Percentiles rank a stretch among this genome's conserved stretches.
Evolutionary conservation across 2,113 vertebrate species (phyloP).

Genomic region (Osmerus eperlanus): DNA sequence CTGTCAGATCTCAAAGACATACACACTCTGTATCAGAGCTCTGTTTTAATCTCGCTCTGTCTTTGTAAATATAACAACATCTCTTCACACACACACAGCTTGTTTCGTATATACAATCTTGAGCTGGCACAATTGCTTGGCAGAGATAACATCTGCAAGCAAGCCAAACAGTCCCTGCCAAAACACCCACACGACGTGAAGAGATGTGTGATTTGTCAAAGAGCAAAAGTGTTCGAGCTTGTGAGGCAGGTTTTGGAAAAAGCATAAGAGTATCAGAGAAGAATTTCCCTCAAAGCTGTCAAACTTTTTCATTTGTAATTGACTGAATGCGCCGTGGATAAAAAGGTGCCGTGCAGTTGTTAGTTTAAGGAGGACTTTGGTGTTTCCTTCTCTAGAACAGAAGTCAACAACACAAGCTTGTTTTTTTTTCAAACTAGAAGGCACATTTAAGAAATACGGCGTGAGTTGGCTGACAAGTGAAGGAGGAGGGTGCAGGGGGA

Average conservation of each 20-base stretch:
- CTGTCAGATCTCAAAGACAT: constrained; percentile 21
- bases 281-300: constrained; percentile 23
- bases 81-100: constrained; percentile 2
- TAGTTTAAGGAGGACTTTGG: too few relatives aligned
- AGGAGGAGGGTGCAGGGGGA: too few relatives aligned
- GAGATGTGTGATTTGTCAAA: not conserved
- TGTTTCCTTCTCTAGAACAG: too few relatives aligned
- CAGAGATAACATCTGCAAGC: constrained; percentile 34
- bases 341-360: too few relatives aligned
- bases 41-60: not conserved
- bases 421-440: too few relatives aligned
- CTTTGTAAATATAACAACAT: constrained; percentile 7
- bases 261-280: not conserved
- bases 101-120: constrained; percentile 14
- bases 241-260: constrained; percentile 18
- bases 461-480: too few relatives aligned
- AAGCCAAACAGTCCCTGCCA: constrained; percentile 39
- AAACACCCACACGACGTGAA: constrained; percentile 32
- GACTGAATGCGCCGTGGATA: constrained; percentile 18
- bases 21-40: not conserved
- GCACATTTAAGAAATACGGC: too few relatives aligned
- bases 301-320: constrained; percentile 35
- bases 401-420: too few relatives aligned
- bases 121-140: constrained; percentile 32
- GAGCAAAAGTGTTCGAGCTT: constrained; percentile 14